phyloP scores from a whole-genome alignment of 2,797 vertebrate species.

The Glyptemys insculpta region DNA sequence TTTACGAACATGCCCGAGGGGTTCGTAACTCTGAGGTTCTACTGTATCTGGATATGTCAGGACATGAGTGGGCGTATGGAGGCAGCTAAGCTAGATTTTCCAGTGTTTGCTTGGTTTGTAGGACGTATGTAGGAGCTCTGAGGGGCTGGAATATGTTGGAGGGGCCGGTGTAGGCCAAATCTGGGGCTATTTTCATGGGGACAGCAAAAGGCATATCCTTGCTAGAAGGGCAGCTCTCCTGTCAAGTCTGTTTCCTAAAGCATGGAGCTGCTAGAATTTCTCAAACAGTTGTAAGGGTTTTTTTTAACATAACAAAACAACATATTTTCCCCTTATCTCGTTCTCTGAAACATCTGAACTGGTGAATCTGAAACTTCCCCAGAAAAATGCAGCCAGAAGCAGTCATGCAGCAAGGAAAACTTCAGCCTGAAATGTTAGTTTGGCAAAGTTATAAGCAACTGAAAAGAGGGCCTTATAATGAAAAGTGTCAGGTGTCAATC shows the following conservation, averaged over 20 bases:
- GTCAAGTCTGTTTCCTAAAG: background rate
- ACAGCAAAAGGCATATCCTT: too few relatives aligned
- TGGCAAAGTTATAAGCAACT: background rate
- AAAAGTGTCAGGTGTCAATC: background rate
- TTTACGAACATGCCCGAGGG: too few relatives aligned
- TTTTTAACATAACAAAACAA: background rate
- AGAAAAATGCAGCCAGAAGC: constrained; percentile 4
- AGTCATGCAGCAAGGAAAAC: background rate
- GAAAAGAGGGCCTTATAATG: background rate
- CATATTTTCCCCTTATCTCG: background rate
- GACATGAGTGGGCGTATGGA: background rate
- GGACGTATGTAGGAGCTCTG: too few relatives aligned
- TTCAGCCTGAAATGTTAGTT: background rate
- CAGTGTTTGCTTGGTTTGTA: background rate
- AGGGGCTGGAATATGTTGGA: background rate
- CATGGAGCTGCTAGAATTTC: background rate
- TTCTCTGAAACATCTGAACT: constrained; percentile 41
- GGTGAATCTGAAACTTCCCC: background rate
- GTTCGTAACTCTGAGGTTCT: too few relatives aligned
- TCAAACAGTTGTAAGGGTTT: background rate
- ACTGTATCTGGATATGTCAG: background rate
- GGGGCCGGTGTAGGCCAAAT: background rate
- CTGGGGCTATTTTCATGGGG: background rate
- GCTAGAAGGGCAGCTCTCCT: too few relatives aligned
- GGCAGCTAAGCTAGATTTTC: background rate